Conservation (phyloP, 2,113 vertebrate species). For the Otolemur garnettii region DNA sequence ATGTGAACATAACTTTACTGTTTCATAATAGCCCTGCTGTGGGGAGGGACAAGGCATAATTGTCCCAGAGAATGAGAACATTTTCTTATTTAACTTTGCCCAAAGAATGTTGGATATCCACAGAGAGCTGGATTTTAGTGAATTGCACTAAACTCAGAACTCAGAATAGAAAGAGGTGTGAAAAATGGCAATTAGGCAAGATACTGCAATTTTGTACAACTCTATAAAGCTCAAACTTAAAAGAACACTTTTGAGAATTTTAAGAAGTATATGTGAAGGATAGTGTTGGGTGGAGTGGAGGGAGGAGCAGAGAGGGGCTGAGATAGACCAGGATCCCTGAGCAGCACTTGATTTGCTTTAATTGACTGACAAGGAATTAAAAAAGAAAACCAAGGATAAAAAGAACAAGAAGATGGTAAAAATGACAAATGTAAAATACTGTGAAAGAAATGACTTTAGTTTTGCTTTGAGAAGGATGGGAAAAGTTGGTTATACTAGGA, state of each 20-base stretch:
- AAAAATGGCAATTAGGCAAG: slow-evolving; percentile 44
- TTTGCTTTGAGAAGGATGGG: slow-evolving; percentile 69
- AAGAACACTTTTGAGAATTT: slow-evolving; percentile 49
- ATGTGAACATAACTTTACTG: not conserved
- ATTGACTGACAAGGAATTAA: slow-evolving; percentile 11
- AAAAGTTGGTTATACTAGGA: slow-evolving; percentile 76
- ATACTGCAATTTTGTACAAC: slow-evolving; percentile 20
- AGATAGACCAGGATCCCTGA: slow-evolving; percentile 42
- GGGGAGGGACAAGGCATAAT: not conserved
- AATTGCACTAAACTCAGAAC: not conserved
- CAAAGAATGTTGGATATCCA: not conserved
- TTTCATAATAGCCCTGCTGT: not conserved
- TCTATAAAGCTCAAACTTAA: slow-evolving; percentile 39
- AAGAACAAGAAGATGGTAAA: slow-evolving; percentile 52
- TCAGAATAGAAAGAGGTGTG: not conserved
- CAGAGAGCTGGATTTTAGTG: not conserved
- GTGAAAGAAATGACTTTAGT: slow-evolving; percentile 56
- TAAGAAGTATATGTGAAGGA: slow-evolving; percentile 49
- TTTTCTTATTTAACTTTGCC: not conserved
- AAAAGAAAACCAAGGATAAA: not conserved
- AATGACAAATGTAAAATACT: slow-evolving; percentile 58
- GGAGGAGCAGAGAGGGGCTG: not conserved
- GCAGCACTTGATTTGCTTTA: slow-evolving; percentile 62
- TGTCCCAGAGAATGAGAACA: not conserved
- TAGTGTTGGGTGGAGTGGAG: not conserved